Evolutionary conservation across 2,888 invertebrate species (phyloP).

Genomic region (Mythimna pallens): DNA sequence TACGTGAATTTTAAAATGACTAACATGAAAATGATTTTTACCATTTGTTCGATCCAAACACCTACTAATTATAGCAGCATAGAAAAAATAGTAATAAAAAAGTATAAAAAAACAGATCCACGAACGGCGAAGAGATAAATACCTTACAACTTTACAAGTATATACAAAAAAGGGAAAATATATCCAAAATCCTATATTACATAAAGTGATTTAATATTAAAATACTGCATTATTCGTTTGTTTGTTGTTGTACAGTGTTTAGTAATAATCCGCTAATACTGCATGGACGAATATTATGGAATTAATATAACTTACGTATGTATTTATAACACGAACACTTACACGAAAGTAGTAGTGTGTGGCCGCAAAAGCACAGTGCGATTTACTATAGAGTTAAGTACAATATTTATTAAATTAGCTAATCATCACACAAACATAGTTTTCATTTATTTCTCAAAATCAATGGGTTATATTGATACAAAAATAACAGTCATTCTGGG

Average conservation of each 20-base stretch:
- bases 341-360: slow-evolving; percentile 73
- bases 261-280: slow-evolving; percentile 78
- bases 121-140: slow-evolving; percentile 78
- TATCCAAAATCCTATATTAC: slow-evolving; percentile 84
- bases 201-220: slow-evolving; percentile 78
- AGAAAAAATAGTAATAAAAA: slow-evolving; percentile 70
- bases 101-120: slow-evolving; percentile 82
- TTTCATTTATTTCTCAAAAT: slow-evolving; percentile 44
- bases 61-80: slow-evolving; percentile 58
- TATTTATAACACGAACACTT: slow-evolving; percentile 68
- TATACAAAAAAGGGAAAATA: slow-evolving; percentile 86
- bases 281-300: slow-evolving; percentile 78
- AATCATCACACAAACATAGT: slow-evolving; percentile 47
- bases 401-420: slow-evolving; percentile 68
- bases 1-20: slow-evolving; percentile 63
- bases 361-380: slow-evolving; percentile 85
- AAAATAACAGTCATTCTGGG: slow-evolving; percentile 52
- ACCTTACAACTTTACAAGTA: slow-evolving; percentile 88
- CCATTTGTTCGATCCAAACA: slow-evolving; percentile 70
- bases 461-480: slow-evolving; percentile 50
- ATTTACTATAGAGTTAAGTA: slow-evolving; percentile 77
- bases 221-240: slow-evolving; percentile 86
- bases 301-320: slow-evolving; percentile 74
- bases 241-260: slow-evolving; percentile 69
- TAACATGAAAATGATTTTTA: slow-evolving; percentile 66